Percentiles rank a stretch among this genome's conserved stretches.
Evolutionary conservation across 1,140 invertebrate genomes (phyloP).

Genomic region (Drosophila paulistorum): DNA sequence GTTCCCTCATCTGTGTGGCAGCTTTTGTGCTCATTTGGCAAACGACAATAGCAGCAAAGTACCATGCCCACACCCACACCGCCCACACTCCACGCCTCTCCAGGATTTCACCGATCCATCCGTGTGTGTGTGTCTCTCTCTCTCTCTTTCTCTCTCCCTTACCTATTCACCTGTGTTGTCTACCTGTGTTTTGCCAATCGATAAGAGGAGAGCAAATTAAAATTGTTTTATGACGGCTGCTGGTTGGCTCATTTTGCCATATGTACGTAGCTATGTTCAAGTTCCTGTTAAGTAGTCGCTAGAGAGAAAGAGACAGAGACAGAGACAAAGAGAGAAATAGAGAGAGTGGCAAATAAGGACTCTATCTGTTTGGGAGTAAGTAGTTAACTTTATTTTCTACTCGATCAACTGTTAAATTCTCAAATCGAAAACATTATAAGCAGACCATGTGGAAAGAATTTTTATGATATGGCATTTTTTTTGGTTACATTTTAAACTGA

Average conservation of each 20-base stretch:
- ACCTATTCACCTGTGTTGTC: neutral
- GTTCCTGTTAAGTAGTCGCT: conserved; percentile 14
- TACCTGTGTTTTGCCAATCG: conserved; percentile 30
- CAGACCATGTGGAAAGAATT: conserved; percentile 6
- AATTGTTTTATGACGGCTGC: conserved; percentile 34
- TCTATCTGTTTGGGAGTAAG: neutral
- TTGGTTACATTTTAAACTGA: no score
- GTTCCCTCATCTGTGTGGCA: conserved; percentile 21
- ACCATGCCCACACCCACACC: neutral
- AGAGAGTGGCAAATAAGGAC: neutral
- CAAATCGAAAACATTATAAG: neutral
- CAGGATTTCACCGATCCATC: neutral
- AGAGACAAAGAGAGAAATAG: no score
- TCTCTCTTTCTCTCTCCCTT: neutral
- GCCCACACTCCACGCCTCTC: neutral
- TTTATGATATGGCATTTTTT: conserved; percentile 7
- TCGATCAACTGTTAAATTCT: conserved; percentile 42
- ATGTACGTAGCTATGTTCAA: neutral
- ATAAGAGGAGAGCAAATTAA: conserved; percentile 49
- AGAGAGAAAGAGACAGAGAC: no score
- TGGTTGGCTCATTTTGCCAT: conserved; percentile 7
- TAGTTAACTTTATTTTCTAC: conserved; percentile 18
- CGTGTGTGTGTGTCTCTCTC: neutral
- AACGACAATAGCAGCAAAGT: conserved; percentile 32
- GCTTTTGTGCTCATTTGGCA: conserved; percentile 38